Percentiles rank a stretch among this genome's conserved stretches.
Evolutionary conservation across 2,888 invertebrate genomes (phyloP).

Genomic region (Leptinotarsa peninsularis): DNA sequence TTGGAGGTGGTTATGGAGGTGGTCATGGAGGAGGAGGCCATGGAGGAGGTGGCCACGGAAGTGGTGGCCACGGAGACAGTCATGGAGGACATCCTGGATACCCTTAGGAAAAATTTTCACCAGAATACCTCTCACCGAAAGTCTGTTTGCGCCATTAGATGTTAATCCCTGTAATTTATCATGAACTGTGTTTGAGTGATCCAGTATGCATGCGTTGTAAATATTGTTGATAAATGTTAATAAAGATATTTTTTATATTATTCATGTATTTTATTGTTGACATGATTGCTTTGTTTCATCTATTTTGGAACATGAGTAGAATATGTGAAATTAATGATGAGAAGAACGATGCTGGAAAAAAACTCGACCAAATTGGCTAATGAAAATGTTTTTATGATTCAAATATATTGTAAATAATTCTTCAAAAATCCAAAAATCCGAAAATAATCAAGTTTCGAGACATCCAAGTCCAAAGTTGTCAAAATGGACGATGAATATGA

Average conservation of each 20-base stretch:
- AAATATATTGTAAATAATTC: no score
- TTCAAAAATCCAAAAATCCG: no score
- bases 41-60: constrained; percentile 18
- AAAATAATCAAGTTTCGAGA: no score
- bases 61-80: constrained; percentile 28
- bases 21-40: constrained; percentile 23
- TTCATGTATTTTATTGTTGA: background rate
- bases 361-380: no score
- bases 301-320: no score
- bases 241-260: constrained; percentile 25
- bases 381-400: no score
- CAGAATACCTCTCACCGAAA: background rate
- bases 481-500: no score
- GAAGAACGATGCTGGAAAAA: no score
- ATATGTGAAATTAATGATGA: no score
- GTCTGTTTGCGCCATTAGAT: constrained; percentile 16
- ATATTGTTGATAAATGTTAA: constrained; percentile 30
- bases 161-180: constrained; percentile 28
- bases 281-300: no score
- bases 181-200: constrained; percentile 22
- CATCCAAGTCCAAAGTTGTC: no score
- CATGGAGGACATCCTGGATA: constrained; percentile 28
- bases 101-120: background rate
- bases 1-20: constrained; percentile 31
- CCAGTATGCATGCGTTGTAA: constrained; percentile 29